Base-by-base conservation (phyloP, 2,888 invertebrate genomes). In the Trissoscelio sp. region DNA sequence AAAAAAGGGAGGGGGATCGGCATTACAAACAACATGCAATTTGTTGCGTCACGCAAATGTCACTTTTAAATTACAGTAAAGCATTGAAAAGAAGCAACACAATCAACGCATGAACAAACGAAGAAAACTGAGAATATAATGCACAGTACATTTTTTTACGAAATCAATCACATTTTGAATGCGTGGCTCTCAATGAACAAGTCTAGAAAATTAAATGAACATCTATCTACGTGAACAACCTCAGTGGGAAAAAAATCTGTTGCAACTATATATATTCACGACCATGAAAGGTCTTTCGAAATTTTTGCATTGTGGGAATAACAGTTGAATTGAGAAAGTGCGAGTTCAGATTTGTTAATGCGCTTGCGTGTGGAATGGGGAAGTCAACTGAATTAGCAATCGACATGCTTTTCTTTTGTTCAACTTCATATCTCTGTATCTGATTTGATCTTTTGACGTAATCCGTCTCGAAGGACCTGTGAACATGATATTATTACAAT, bases 231-330 rank as follows among this genome's bases (percentile, higher is more conserved):
- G 42, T 31, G 42, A 53, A 44, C 58, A 60, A 48, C 14, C 57
- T 66, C 37, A 48, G 28, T 66, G 53, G 28, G 62, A 67, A 67
- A 77, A 70, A 78, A 70, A 64, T 57, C 39, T 64, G 57, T 64
- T 55, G 53, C 37, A 70, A 62, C 48, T 46, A 20, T 37, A 37
- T 7, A 20, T 16, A n/a, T n/a, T n/a, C n/a, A 16, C 57, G 70
- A 57, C 78, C 78, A 70, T 70, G 70, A 70, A 78, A 67, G 69
- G 34, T 62, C 69, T 78, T 60, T 77, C 77, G 62, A 20, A 53
- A 77, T n/a, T 77, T 78, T 70, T 31, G 48, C 55, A 55, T 70
- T 70, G 64, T 62, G 78, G 78, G 70, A 70, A 78, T 78, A 24
- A n/a, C 46, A 64, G 20, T 28, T 70, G 57, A 37, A 64, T 78